These are phyloP conservation scores for Calameuta pallipes DNA, from an alignment of 2,888 invertebrate genomes.

Conservation along the genomic window DNA sequence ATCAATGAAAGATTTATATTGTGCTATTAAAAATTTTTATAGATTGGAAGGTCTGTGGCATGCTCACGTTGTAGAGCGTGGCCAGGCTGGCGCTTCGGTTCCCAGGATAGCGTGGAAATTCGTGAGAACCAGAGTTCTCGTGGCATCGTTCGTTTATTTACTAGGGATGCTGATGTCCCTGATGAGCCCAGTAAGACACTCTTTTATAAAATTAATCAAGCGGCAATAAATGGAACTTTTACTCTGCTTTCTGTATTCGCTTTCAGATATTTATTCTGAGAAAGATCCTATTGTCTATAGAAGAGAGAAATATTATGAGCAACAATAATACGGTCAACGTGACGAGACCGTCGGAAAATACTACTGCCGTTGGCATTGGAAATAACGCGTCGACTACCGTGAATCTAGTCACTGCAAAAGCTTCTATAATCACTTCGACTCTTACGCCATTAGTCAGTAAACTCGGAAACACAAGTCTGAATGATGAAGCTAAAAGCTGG, in stretches of 20 bases:
- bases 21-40: conserved; percentile 28
- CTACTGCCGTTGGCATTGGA: not conserved
- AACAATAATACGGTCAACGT: conserved; percentile 7
- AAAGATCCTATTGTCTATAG: conserved; percentile 35
- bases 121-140: conserved; percentile 64
- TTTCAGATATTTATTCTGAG: conserved; percentile 36
- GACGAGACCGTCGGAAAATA: conserved; percentile 7
- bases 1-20: conserved; percentile 4
- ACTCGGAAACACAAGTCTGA: not conserved
- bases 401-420: conserved; percentile 7
- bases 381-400: conserved; percentile 9
- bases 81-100: conserved; percentile 66
- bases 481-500: not conserved
- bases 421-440: conserved; percentile 1
- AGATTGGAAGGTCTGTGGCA: conserved; percentile 68
- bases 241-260: not conserved
- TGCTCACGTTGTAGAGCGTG: conserved; percentile 64
- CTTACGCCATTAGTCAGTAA: not conserved
- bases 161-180: conserved; percentile 66
- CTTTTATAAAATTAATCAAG: not conserved
- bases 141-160: conserved; percentile 64
- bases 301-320: conserved; percentile 29
- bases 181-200: conserved; percentile 66
- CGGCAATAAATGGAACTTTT: too few relatives aligned
- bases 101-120: conserved; percentile 65